Evolutionary conservation across 1,140 invertebrate genomes (phyloP), one percentile per base, ranked within the genome.

Genomic region (Drosophila nannoptera): DNA sequence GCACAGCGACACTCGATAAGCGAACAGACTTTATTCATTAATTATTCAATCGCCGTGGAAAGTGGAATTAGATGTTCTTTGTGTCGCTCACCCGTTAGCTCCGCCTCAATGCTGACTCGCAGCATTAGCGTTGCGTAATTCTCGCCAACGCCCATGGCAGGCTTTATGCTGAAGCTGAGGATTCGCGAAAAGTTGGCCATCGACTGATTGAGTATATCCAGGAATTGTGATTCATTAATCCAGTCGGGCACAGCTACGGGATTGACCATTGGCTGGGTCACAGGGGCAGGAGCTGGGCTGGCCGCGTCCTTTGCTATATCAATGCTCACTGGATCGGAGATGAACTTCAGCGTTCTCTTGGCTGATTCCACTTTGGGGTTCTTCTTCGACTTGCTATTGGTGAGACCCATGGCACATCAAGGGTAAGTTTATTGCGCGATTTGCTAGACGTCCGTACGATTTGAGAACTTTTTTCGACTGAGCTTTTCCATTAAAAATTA

Each of bases 171-270:
- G 43, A 76, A 78, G 50, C 63, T 59, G 36, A 50, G 33, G n/a
- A 82, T 73, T 14, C 71, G 64, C 54, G 89, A 70, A 40, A 86
- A 75, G 7, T 64, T 62, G 42, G 89, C 87, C 11, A 86, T 63
- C 33, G 48, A 49, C 52, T 88, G 73, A 52, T 76, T 87, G 4
- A 92, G 67, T 46, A 90, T 66, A 67, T 88, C 88, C 54, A 90
- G 73, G 5, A 89, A 65, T 11, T 90, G 90, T 49, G 87, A 66
- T 45, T 73, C 50, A 65, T 90, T 89, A 58, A 91, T 59, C 91
- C 91, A 91, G 42, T 70, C 8, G 56, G 88, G 88, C 50, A 64
- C 46, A 14, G 52, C 7, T 36, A 32, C 8, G n/a, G n/a, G 46
- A 35, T 54, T 53, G 31, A 43, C 7, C 11, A 29, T 22, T 1